Evolutionary conservation across 2,888 invertebrate species (phyloP), one percentile per base, ranked within the genome.

Genomic region (Aphelenchoides bicaudatus): DNA sequence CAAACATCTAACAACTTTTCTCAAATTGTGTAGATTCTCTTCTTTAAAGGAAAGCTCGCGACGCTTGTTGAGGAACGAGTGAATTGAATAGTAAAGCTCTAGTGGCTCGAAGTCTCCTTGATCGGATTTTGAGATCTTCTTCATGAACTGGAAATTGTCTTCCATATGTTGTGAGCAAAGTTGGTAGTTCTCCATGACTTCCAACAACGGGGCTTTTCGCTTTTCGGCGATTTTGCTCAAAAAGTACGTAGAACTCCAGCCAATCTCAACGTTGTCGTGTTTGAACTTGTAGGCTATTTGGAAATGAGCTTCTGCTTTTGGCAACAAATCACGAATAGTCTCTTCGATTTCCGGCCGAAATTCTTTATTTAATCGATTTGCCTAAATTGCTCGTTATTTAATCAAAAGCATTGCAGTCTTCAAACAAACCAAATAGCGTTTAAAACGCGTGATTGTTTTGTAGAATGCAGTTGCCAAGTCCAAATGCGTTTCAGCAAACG

Each of bases 101-200:
- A 62, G 30, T 10, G 62, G 63, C 28, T 62, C 62, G 30, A 63
- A 48, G 34, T 62, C 38, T 8, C 39, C 48, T 37, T 62, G 62
- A n/a, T 34, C 34, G 16, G 56, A 56, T 30, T 49, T 47, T 3
- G 51, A 29, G 27, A 62, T 58, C 50, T 50, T 48, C 29, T 29
- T 16, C 3, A 53, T 31, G 39, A 56, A 62, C 8, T 31, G 39
- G 30, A 63, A 62, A 8, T 51, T 34, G 31, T 63, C 65, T 1
- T 37, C 37, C 50, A 62, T 38, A 21, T 49, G 27, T 23, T 50
- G 28, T 8, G 62, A 61, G n/a, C 38, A 27, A 19, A 38, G 38
- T 23, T n/a, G 23, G 52, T 51, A 51, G 37, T 51, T 25, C 21
- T 30, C 52, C 16, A 51, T 21, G 2, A 51, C 52, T 10, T n/a